A percentile compares a stretch with the other conserved stretches of the same genome.
Conservation (phyloP, 2,113 vertebrate genomes). For the Cavia aperea region DNA sequence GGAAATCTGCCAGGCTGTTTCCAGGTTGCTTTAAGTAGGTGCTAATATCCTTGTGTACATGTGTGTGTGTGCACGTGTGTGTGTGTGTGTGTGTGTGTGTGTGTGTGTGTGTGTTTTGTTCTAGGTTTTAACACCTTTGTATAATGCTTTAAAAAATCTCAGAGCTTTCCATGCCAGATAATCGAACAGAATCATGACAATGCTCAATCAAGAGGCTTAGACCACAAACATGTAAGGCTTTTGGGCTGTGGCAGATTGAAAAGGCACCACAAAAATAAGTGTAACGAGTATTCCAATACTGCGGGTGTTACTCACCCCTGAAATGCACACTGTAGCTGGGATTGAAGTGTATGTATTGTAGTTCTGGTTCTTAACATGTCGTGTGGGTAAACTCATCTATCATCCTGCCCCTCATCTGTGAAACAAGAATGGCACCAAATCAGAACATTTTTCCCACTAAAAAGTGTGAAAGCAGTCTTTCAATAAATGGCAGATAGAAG, state of each 20-base stretch:
- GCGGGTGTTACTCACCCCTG: not conserved
- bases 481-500: slow-evolving; percentile 16
- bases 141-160: slow-evolving; percentile 29
- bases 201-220: not conserved
- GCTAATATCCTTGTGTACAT: slow-evolving; percentile 39
- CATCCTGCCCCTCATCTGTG: not conserved
- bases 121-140: slow-evolving; percentile 42
- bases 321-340: not conserved
- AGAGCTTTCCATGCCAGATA: not conserved
- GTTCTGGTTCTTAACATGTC: slow-evolving; percentile 32
- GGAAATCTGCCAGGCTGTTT: slow-evolving; percentile 64
- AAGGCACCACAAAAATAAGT: not conserved
- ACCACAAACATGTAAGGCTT: not conserved
- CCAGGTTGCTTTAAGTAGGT: slow-evolving; percentile 46
- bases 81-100: not conserved
- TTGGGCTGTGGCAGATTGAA: not conserved
- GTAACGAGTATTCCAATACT: not conserved
- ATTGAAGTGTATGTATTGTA: not conserved
- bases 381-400: not conserved
- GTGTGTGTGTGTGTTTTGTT: slow-evolving; percentile 19
- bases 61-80: not conserved
- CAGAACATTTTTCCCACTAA: not conserved
- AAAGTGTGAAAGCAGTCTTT: not conserved
- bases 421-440: not conserved
- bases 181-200: slow-evolving; percentile 32